Evolutionary conservation across 2,888 invertebrate species (phyloP), one percentile per base, ranked within the genome.

Genomic region (Melikaiella ostensackeni): DNA sequence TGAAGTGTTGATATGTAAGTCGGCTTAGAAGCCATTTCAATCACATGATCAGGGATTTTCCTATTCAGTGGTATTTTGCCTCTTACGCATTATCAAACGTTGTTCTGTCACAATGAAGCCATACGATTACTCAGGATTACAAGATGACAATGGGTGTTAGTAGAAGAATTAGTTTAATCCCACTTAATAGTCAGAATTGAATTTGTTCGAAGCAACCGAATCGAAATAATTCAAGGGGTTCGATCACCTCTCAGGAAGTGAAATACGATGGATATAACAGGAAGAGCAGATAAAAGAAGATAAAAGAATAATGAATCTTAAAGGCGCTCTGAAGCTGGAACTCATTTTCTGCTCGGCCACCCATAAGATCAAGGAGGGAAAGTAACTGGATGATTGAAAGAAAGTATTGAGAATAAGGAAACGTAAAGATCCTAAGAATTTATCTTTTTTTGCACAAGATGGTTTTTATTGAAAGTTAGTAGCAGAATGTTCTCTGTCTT

Each of bases 341-440:
- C 77, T 80, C 81, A 80, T 81, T 81, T 81, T 81, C 81, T 76
- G 80, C 80, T 77, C 73, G 79, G 77, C 82, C 82, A 82, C 80
- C 82, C 82, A 75, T 80, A 80, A 63, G 78, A 76, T 78, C 74
- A 79, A 76, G 75, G 79, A 76, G 50, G 73, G 55, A 75, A 46
- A 35, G 74, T 61, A 66, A 75, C 76, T 76, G 76, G 78, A 79
- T 78, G 77, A 80, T 78, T 80, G 77, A 81, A 77, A 79, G 79
- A 73, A 50, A 50, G 64, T 64, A 64, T 64, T 64, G 13, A 42
- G 42, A 8, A 27, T 30, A 30, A 19, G 3, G 21, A 42, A 24
- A 21, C 13, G 7, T 38, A 5, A 30, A 33, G 30, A 59, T 59
- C 27, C 59, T 27, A 5, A 42, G 42, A 42, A 42, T 16, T 42